Evolutionary conservation across 1,140 invertebrate species (phyloP).

Genomic region (Drosophila sproati): DNA sequence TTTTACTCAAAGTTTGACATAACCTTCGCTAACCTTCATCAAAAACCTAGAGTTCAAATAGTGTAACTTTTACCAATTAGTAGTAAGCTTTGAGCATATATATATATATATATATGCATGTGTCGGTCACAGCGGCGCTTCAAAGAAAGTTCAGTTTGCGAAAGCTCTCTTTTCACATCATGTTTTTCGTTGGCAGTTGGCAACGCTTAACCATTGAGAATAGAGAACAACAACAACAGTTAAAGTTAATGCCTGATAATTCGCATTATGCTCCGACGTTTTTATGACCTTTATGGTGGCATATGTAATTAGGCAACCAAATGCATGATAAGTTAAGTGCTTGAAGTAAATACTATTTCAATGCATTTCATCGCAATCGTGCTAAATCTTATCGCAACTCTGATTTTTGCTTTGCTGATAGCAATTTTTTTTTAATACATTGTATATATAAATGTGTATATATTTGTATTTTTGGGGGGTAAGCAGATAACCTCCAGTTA

Average conservation of each 20-base stretch:
- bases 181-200: constrained; percentile 6
- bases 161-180: constrained; percentile 14
- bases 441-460: not conserved
- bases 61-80: constrained; percentile 7
- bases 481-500: constrained; percentile 32
- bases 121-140: constrained; percentile 7
- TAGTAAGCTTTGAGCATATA: constrained; percentile 10
- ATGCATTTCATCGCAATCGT: constrained; percentile 21
- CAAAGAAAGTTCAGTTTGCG: constrained; percentile 32
- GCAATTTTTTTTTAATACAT: not conserved
- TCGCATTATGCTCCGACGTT: constrained; percentile 8
- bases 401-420: constrained; percentile 19
- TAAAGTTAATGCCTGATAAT: constrained; percentile 8
- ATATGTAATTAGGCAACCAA: constrained; percentile 21
- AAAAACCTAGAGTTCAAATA: not conserved
- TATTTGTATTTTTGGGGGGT: constrained; percentile 31
- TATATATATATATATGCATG: too few relatives aligned
- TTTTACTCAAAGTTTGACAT: constrained; percentile 31
- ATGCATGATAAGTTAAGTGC: constrained; percentile 34
- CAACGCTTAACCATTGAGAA: constrained; percentile 14
- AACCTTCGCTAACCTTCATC: constrained; percentile 67
- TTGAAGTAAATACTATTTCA: constrained; percentile 15
- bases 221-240: constrained; percentile 7
- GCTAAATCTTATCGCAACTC: constrained; percentile 7
- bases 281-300: constrained; percentile 33